A percentile compares a stretch with the other conserved stretches of the same genome.
phyloP scores from a whole-genome alignment of 1,140 invertebrate genomes.

The Pseudomyrmex cubaensis region DNA sequence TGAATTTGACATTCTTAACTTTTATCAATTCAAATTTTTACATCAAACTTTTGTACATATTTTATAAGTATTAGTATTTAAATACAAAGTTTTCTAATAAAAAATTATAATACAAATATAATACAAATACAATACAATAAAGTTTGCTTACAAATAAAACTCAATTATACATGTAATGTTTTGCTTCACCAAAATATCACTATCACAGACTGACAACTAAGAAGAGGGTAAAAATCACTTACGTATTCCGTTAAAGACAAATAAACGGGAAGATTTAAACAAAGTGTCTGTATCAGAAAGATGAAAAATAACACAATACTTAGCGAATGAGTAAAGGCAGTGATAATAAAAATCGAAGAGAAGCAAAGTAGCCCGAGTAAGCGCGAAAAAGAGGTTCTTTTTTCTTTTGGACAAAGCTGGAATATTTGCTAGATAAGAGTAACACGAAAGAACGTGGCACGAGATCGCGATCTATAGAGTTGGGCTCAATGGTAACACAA shows the following conservation, averaged over 20 bases:
- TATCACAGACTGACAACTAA: constrained; percentile 18
- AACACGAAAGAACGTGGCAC: not conserved
- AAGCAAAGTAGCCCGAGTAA: not conserved
- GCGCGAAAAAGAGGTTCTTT: constrained; percentile 7
- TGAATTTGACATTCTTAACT: too few relatives aligned
- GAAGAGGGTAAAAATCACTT: constrained; percentile 11
- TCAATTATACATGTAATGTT: not conserved
- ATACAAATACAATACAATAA: too few relatives aligned
- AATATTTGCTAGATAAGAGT: constrained; percentile 16
- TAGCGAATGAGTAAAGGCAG: constrained; percentile 17
- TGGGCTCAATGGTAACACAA: not conserved
- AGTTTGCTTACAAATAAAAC: constrained; percentile 6
- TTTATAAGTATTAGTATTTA: too few relatives aligned
- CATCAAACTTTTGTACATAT: too few relatives aligned
- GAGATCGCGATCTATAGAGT: constrained; percentile 28
- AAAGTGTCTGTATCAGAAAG: constrained; percentile 28
- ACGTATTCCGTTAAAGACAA: constrained; percentile 28
- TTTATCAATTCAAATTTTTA: too few relatives aligned
- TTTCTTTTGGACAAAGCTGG: constrained; percentile 12
- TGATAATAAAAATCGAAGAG: not conserved
- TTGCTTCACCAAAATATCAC: not conserved
- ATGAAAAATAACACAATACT: constrained; percentile 51
- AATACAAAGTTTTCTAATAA: not conserved
- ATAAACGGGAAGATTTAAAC: constrained; percentile 36
- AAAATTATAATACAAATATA: too few relatives aligned